Evolutionary conservation across 1,140 invertebrate species (phyloP).

Genomic region (Zeugodacus cucurbitae): DNA sequence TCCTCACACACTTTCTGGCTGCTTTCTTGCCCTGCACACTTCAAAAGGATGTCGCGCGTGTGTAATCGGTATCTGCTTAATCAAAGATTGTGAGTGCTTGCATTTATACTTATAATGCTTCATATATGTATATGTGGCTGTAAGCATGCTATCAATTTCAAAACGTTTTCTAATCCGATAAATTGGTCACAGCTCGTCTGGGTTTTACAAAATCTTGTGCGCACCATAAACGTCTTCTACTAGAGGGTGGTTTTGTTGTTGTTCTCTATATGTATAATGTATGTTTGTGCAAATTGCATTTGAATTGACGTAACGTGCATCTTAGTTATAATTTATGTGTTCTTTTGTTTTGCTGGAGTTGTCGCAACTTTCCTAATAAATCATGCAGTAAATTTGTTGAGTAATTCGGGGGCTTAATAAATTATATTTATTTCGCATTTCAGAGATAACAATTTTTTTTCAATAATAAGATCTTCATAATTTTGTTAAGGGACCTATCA

Average conservation of each 20-base stretch:
- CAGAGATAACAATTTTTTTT: too few relatives aligned
- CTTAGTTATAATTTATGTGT: background rate
- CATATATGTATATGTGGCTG: background rate
- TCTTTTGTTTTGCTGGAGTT: background rate
- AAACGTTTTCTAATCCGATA: constrained; percentile 33
- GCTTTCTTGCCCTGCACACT: background rate
- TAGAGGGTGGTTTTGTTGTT: background rate
- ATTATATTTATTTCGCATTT: background rate
- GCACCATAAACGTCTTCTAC: background rate
- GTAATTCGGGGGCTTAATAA: background rate
- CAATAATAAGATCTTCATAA: too few relatives aligned
- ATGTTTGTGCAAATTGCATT: background rate
- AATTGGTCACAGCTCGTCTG: constrained; percentile 28
- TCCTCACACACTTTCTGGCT: background rate
- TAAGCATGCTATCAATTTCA: constrained; percentile 24
- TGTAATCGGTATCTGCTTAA: constrained; percentile 33
- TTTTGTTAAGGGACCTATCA: too few relatives aligned
- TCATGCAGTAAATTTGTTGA: background rate
- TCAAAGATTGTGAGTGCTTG: constrained; percentile 23
- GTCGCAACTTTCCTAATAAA: background rate
- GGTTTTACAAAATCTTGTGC: background rate
- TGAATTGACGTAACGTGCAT: background rate
- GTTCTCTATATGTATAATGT: background rate
- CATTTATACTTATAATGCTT: background rate
- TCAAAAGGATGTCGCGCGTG: constrained; percentile 9